Evolutionary conservation across 2,888 invertebrate genomes (phyloP).

Genomic region (Euplexia lucipara): DNA sequence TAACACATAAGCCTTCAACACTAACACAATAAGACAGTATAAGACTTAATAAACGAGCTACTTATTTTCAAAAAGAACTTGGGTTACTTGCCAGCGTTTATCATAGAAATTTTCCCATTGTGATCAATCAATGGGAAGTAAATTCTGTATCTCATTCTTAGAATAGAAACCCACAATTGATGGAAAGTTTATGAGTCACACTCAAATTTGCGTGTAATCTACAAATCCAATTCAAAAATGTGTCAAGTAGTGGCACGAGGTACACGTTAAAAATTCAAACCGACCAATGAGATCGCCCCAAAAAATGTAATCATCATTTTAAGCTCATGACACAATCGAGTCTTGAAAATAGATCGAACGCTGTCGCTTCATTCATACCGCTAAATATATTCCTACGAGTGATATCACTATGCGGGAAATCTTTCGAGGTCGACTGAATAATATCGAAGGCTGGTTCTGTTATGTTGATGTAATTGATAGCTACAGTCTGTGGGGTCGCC

Average conservation of each 20-base stretch:
- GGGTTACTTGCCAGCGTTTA: background rate
- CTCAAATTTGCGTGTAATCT: too few species aligned
- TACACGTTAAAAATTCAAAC: background rate
- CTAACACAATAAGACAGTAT: too few species aligned
- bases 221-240: background rate
- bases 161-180: constrained; percentile 1
- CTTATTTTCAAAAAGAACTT: background rate
- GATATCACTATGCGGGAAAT: constrained; percentile 49
- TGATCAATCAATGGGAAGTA: constrained; percentile 19
- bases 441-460: constrained; percentile 9
- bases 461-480: constrained; percentile 31
- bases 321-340: constrained; percentile 49
- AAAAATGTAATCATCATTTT: constrained; percentile 47
- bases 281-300: constrained; percentile 7
- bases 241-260: background rate
- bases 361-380: constrained; percentile 55
- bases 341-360: constrained; percentile 52
- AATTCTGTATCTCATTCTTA: background rate
- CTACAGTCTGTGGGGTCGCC: background rate
- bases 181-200: background rate
- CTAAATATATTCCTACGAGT: constrained; percentile 51
- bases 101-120: constrained; percentile 4
- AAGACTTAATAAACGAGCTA: too few species aligned
- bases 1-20: too few species aligned
- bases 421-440: constrained; percentile 24